A percentile compares a stretch with the other conserved stretches of the same genome.
Conservation (phyloP, 92 coral and sea anemone species). For the Blastomussa wellsi region DNA sequence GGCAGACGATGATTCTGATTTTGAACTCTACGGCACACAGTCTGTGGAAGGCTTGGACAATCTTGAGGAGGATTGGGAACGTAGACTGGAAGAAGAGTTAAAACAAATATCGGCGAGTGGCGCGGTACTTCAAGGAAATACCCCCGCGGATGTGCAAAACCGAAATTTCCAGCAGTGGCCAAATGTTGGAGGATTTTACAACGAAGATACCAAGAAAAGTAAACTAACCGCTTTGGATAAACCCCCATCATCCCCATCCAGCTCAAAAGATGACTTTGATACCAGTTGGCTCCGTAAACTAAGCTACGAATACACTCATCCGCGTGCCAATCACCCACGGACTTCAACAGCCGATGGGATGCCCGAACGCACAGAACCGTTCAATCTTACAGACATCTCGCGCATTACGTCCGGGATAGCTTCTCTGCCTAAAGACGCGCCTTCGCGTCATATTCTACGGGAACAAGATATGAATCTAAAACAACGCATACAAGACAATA, state of each 20-base stretch:
- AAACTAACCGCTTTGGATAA: conserved; percentile 8
- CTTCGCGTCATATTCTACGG: conserved; percentile 32
- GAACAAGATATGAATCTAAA: not conserved
- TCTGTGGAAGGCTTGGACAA: conserved; percentile 65
- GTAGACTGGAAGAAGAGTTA: conserved; percentile 72
- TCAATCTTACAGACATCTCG: conserved; percentile 21
- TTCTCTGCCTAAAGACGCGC: conserved; percentile 41
- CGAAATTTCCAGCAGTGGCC: not conserved
- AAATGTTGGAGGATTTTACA: not conserved
- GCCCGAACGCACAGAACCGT: conserved; percentile 21
- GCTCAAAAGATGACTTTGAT: conserved; percentile 19
- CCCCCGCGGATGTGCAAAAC: conserved; percentile 7
- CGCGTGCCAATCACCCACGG: conserved; percentile 38
- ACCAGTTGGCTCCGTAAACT: conserved; percentile 35
- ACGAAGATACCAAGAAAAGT: conserved; percentile 20
- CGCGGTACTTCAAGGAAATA: conserved; percentile 16
- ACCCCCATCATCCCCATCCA: conserved; percentile 18
- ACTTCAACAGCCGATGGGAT: conserved; percentile 59
- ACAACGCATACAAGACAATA: conserved; percentile 1
- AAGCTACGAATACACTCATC: conserved; percentile 29
- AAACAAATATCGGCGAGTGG: conserved; percentile 74
- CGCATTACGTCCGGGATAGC: conserved; percentile 17
- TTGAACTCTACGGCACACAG: conserved; percentile 64
- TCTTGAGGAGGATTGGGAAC: conserved; percentile 76
- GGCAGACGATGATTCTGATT: conserved; percentile 72